Conservation (phyloP, 2,797 vertebrate species). For the Myotis planiceps region DNA sequence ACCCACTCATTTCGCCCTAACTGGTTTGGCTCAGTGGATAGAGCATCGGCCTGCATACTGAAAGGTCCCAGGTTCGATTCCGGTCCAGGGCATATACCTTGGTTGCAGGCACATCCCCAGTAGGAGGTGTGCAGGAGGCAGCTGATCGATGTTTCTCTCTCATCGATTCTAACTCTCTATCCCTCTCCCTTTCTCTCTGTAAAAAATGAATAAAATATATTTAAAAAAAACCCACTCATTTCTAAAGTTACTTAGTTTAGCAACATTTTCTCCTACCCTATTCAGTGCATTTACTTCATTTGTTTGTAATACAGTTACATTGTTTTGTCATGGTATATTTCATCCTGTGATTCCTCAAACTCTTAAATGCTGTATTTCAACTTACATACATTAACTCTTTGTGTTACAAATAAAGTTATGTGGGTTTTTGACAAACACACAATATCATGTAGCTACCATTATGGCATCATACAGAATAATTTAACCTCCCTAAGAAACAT, state of each 20-base stretch:
- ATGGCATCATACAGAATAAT: background rate
- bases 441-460: background rate
- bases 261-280: background rate
- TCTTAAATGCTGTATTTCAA: slow-evolving; percentile 14
- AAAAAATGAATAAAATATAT: too few relatives aligned
- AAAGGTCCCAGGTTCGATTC: too few relatives aligned
- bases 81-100: too few relatives aligned
- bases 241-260: background rate
- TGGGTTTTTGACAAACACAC: background rate
- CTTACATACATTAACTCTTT: background rate
- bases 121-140: too few relatives aligned
- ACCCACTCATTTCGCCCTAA: background rate
- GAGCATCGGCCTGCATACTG: too few relatives aligned
- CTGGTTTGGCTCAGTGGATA: too few relatives aligned
- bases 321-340: background rate
- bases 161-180: too few relatives aligned
- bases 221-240: background rate
- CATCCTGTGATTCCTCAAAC: background rate
- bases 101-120: too few relatives aligned
- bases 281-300: background rate
- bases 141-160: too few relatives aligned
- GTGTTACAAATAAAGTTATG: background rate
- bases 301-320: background rate
- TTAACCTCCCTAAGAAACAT: background rate
- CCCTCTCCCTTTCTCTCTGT: too few relatives aligned